Base-by-base conservation (phyloP, 2,113 vertebrate genomes). In the Pachycephala philippinensis region DNA sequence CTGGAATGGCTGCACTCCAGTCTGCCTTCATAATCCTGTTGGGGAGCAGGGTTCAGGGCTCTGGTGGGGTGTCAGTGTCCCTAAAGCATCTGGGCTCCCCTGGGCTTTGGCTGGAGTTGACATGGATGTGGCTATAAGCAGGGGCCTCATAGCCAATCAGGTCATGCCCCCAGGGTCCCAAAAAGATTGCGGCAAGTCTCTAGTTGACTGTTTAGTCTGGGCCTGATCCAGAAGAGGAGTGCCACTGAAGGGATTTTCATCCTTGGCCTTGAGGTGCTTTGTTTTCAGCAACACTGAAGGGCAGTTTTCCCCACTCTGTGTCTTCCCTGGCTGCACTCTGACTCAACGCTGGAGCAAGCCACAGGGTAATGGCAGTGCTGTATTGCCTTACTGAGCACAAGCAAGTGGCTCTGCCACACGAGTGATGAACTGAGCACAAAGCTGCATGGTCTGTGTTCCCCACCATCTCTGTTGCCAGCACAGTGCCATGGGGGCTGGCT, bases 401-500 rank as follows among this genome's bases (percentile, higher is more conserved):
- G 23, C 39, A 39, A 2, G 30, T 0, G 6, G 45, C 68, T 87
- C 31, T 53, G 49, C 22, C 26, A n/a, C 19, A 37, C 0, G 1
- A 54, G 21, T 2, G 39, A 28, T 13, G 44, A 74, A 35, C 63
- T 17, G 54, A 77, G 68, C 40, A 70, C 40, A 35, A 15, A 66
- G 45, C 30, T 69, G 31, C 56, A 2, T 11, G 2, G 1, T n/a
- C 21, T 52, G 33, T 16, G 2, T 50, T 33, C 47, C 30, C 18
- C 35, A 24, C 35, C 4, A 0, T n/a, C 70, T 44, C 52, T 4
- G 0, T 22, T 61, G 40, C 33, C 1, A 17, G 44, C 3, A 2
- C 26, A 40, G 50, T 0, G 0, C 35, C 0, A 0, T 2, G 2
- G 30, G 31, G 26, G 21, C 31, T 61, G 59, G 19, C 60, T 66